These are phyloP conservation scores for Atherinosoma microstoma DNA, from an alignment of 2,797 vertebrate species.

Conservation along the genomic window DNA sequence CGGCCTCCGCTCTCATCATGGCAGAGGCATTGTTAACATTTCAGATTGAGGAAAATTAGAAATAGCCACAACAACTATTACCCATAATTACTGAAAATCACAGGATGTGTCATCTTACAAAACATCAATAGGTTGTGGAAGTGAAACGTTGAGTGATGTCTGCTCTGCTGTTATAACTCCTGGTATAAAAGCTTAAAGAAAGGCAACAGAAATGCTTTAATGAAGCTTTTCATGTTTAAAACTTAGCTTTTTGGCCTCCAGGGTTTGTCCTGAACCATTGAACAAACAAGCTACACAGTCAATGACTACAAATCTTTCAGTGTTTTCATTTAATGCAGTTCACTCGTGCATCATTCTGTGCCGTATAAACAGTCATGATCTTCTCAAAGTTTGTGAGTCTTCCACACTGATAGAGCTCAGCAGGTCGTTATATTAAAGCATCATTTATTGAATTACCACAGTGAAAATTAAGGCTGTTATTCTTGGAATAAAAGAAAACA, in stretches of 20 bases:
- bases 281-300: neutral
- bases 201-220: neutral
- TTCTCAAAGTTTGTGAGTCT: neutral
- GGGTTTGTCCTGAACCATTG: neutral
- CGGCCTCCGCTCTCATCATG: neutral
- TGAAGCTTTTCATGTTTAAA: neutral
- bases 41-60: neutral
- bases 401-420: neutral
- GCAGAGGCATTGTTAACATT: neutral
- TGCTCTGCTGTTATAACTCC: neutral
- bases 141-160: too few species aligned
- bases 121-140: neutral
- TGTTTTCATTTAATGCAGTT: neutral
- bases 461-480: neutral
- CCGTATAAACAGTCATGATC: neutral
- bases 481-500: neutral
- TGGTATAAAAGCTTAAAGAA: neutral
- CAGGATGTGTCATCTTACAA: neutral
- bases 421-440: neutral
- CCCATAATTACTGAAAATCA: neutral
- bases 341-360: neutral
- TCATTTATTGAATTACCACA: neutral
- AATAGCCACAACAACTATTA: neutral
- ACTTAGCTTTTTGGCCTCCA: neutral
- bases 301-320: neutral